Evolutionary conservation across 2,888 invertebrate species (phyloP), one percentile per base, ranked within the genome.

Genomic region (Galeruca laticollis): DNA sequence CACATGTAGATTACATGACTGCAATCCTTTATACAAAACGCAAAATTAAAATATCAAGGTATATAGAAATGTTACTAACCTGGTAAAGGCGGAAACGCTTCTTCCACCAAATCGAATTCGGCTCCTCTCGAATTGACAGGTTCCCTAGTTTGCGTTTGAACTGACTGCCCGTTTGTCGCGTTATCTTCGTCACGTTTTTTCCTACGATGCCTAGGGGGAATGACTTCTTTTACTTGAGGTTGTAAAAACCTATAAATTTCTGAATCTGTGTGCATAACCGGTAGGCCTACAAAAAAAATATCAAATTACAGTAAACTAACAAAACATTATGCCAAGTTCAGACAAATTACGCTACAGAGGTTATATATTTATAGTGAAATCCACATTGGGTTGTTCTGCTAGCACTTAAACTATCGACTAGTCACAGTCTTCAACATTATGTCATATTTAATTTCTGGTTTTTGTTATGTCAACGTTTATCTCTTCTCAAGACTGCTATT

Each of bases 11-110:
- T n/a, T n/a, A n/a, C n/a, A n/a, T n/a, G n/a, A n/a, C n/a, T n/a
- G n/a, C n/a, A n/a, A n/a, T n/a, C n/a, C n/a, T n/a, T n/a, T n/a
- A n/a, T n/a, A n/a, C n/a, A n/a, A n/a, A n/a, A n/a, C n/a, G n/a
- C n/a, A 56, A 26, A 61, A 61, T n/a, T 21, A 37, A 13, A 13
- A 52, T 49, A 18, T 9, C 2, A 15, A 49, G 13, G 2, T 3
- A 15, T 18, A 20, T 18, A 20, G 37, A 20, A 37, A 35, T 6
- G 31, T 60, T n/a, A 49, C 57, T 84, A 86, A 82, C 93, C 93
- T 72, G 94, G 94, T 81, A 94, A 87, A 70, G 94, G 94, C 74
- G 94, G 94, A 84, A 94, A 94, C 65, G 93, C 92, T 63, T 91
- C 89, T 69, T 92, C 92, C 84, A 93, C 93, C 78, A 94, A 87